Evolutionary conservation across 2,113 vertebrate genomes (phyloP).

Genomic region (Ovibos moschatus): DNA sequence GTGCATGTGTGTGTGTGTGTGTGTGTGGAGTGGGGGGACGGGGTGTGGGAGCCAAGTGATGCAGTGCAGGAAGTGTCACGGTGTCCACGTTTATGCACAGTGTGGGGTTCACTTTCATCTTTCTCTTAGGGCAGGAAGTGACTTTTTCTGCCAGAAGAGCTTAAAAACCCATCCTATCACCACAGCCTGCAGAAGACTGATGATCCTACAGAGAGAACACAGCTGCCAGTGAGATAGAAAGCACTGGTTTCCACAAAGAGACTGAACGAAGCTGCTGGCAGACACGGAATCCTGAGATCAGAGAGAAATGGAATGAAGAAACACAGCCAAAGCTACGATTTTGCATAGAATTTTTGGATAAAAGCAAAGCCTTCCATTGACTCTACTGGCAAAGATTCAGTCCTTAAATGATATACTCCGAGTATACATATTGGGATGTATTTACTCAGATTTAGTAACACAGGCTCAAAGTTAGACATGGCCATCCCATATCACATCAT

Average conservation of each 20-base stretch:
- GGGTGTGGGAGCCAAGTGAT: not conserved
- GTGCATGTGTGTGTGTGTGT: not conserved
- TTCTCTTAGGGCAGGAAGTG: conserved; percentile 46
- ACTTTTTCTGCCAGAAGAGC: conserved; percentile 58
- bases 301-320: not conserved
- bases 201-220: conserved; percentile 30
- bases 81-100: not conserved
- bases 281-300: conserved; percentile 14
- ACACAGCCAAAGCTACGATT: not conserved
- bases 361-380: conserved; percentile 10
- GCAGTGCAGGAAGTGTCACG: not conserved
- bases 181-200: conserved; percentile 47
- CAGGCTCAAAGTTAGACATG: not conserved
- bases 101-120: conserved; percentile 60
- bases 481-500: not conserved
- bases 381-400: not conserved
- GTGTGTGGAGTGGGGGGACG: not conserved
- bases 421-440: not conserved
- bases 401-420: not conserved
- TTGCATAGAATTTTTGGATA: conserved; percentile 1
- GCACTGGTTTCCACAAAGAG: conserved; percentile 31
- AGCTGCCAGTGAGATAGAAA: not conserved
- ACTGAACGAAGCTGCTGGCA: not conserved
- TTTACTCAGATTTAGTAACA: not conserved
- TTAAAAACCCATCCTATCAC: conserved; percentile 50